Base-by-base conservation (phyloP, 2,797 vertebrate genomes). In the Danio tinwini region DNA sequence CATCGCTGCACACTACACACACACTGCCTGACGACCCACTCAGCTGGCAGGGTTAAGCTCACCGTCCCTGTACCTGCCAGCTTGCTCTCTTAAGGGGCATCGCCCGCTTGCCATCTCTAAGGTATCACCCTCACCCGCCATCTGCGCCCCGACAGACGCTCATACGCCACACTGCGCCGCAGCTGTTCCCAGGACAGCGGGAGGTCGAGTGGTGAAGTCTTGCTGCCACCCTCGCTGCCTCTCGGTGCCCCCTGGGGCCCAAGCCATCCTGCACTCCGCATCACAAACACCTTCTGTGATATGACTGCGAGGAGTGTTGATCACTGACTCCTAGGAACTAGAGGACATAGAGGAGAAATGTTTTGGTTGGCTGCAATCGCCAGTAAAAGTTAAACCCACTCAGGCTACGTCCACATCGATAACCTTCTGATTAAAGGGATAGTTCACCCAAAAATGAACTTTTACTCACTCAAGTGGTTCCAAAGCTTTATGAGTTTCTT, bases 51-150 rank as follows among this genome's bases (percentile, higher is more conserved):
- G 76, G 76, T 70, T 78, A 78, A 78, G 47, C 76, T 78, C 56
- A 78, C 29, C 56, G 17, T 78, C 76, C 76, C 76, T 72, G 65
- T 77, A 76, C 74, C 74, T 77, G 74, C 67, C 80, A 76, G 74
- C 80, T 64, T 64, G 74, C 67, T 76, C 80, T 75, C 45, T 72
- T 69, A 78, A 78, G 76, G 76, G 56, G 76, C 76, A 78, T 79
- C 44, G 78, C 61, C 49, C 37, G 59, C 74, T 71, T 85, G 81
- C 81, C 81, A 78, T 81, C 79, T 81, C 81, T 45, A 59, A 83
- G 84, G 81, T 82, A 77, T 76, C 75, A 73, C 70, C 82, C 83
- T 81, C 56, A 63, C 64, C 17, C 19, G 19, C 83, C 83, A 84
- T 84, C 83, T 84, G 83, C 40, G 58, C 68, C 59, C 68, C 68